Percentiles rank a stretch among this genome's conserved stretches.
Evolutionary conservation across 2,113 vertebrate species (phyloP).

Genomic region (Copsychus sechellarum): DNA sequence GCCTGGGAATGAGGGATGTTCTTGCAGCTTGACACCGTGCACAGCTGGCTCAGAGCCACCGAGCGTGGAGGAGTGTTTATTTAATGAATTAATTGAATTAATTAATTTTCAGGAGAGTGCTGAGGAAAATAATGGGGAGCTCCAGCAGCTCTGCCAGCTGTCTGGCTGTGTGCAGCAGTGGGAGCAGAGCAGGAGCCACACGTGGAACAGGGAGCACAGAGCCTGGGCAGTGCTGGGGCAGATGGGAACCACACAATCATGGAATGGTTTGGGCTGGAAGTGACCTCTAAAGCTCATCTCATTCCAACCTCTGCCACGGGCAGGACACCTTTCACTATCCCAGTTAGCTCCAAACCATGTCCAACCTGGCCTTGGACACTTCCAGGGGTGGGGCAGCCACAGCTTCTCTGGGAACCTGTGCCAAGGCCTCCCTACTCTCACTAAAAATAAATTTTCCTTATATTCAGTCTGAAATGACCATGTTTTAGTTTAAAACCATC

Average conservation of each 20-base stretch:
- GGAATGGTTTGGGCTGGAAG: not conserved
- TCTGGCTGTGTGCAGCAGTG: not conserved
- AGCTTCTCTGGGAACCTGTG: not conserved
- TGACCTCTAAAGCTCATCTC: accelerated
- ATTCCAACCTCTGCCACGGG: accelerated
- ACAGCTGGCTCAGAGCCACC: not conserved
- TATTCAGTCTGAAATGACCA: not conserved
- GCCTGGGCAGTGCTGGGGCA: not conserved
- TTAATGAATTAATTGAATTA: conserved; percentile 48
- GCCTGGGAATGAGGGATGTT: not conserved
- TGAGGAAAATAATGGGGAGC: not conserved
- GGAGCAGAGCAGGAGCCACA: not conserved
- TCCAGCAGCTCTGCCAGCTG: not conserved
- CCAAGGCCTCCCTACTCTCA: not conserved
- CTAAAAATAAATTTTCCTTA: not conserved
- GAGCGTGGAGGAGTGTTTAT: not conserved
- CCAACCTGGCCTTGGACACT: accelerated
- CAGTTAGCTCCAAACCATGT: not conserved
- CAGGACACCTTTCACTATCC: not conserved
- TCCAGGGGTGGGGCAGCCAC: not conserved
- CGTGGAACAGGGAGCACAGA: not conserved
- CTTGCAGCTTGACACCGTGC: not conserved
- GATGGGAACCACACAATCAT: not conserved
- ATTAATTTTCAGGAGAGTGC: conserved; percentile 17
- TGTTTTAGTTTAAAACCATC: not conserved